phyloP scores from a whole-genome alignment of 2,888 invertebrate genomes.

The Rhagonycha lutea region DNA sequence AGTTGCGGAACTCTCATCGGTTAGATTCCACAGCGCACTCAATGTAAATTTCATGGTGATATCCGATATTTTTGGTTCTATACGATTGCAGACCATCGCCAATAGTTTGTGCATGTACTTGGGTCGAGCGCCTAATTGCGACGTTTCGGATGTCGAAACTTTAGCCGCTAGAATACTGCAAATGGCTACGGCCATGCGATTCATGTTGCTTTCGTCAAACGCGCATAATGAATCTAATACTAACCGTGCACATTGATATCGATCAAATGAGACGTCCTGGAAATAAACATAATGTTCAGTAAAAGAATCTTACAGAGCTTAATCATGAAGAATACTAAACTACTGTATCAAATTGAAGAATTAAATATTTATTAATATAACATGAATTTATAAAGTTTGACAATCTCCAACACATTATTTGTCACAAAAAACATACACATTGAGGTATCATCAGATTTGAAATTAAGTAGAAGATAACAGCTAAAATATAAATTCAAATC shows the following conservation, averaged over 20 bases:
- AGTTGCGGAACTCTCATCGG: slow-evolving; percentile 75
- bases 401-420: no score
- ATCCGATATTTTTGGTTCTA: slow-evolving; percentile 57
- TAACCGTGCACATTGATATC: slow-evolving; percentile 66
- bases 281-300: slow-evolving; percentile 51
- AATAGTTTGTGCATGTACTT: slow-evolving; percentile 72
- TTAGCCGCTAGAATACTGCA: slow-evolving; percentile 69
- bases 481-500: no score
- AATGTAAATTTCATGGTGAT: slow-evolving; percentile 77
- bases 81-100: slow-evolving; percentile 59
- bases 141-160: slow-evolving; percentile 68
- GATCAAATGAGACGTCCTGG: slow-evolving; percentile 60
- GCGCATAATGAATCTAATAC: slow-evolving; percentile 73
- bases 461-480: no score
- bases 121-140: slow-evolving; percentile 66
- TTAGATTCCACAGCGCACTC: slow-evolving; percentile 78
- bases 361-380: background rate
- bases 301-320: no score
- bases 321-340: no score
- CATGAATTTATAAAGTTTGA: no score
- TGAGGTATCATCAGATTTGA: no score
- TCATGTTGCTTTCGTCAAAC: slow-evolving; percentile 72
- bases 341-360: no score
- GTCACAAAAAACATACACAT: no score
- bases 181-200: slow-evolving; percentile 79